Evolutionary conservation across 2,797 vertebrate species (phyloP), one percentile per base, ranked within the genome.

Genomic region (Pagetopsis macropterus): DNA sequence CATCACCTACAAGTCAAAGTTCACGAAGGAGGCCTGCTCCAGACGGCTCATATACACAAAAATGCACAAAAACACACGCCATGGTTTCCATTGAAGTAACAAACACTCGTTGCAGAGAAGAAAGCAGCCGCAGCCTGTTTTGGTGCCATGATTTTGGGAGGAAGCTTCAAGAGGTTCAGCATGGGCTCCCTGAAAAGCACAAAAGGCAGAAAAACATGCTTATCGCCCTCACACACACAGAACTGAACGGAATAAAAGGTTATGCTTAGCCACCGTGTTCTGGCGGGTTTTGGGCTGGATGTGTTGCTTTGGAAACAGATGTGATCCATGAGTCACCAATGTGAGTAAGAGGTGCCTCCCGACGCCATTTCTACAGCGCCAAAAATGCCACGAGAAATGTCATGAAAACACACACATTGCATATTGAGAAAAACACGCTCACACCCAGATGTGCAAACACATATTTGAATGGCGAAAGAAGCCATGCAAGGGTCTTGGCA

Each of bases 271-370:
- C 79, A 75, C 78, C 56, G 41, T 79, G 85, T 91, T 91, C 84
- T 72, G 60, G 83, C 83, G 87, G 87, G 88, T 89, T 87, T 10
- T 52, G 75, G 76, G 67, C n/a, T 70, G 76, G 73, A 82, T 77
- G 59, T 78, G 81, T 84, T 77, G 70, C 81, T 85, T 86, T 88
- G 91, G 90, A 92, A 88, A 89, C 84, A 85, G 75, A 92, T 85
- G 84, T 87, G 86, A 91, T 82, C 65, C 8, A 54, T 88, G 92
- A 94, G 78, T 92, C 91, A 92, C 72, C 51, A n/a, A 62, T 48
- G 81, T 90, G 88, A 93, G 82, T 84, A 90, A 91, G 71, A 83
- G 67, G 54, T 90, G 78, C 89, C 81, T 21, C 57, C 79, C 67
- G 59, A 87, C 21, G 51, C 69, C 80, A 85, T 81, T 85, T 63